Evolutionary conservation across 2,888 invertebrate genomes (phyloP).

Genomic region (Tryphoninae sp.): DNA sequence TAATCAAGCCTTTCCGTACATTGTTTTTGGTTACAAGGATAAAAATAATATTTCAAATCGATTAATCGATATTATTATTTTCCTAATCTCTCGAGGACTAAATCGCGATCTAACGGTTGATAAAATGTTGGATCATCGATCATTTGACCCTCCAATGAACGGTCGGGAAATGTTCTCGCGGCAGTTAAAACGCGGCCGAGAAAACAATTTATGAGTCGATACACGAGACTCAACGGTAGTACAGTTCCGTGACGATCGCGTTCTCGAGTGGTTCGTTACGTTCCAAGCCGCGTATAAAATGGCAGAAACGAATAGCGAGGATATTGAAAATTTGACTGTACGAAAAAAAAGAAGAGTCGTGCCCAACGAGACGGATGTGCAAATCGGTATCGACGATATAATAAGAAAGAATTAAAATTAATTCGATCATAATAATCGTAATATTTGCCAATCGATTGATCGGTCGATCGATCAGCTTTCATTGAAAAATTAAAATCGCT

Average conservation of each 20-base stretch:
- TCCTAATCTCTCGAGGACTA: not conserved
- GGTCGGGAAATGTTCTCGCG: slow-evolving; percentile 31
- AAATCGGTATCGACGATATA: slow-evolving; percentile 40
- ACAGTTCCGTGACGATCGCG: slow-evolving; percentile 39
- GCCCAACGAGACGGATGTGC: slow-evolving; percentile 30
- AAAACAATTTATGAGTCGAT: slow-evolving; percentile 59
- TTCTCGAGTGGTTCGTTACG: slow-evolving; percentile 28
- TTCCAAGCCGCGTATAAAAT: slow-evolving; percentile 23
- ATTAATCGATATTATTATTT: not conserved
- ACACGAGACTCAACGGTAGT: slow-evolving; percentile 44
- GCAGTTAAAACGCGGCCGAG: slow-evolving; percentile 44
- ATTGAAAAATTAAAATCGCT: too few species aligned
- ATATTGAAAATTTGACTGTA: slow-evolving; percentile 44
- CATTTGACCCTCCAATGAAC: slow-evolving; percentile 57
- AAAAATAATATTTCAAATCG: not conserved
- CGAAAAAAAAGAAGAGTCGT: slow-evolving; percentile 41
- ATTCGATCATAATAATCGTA: not conserved
- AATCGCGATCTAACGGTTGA: slow-evolving; percentile 1
- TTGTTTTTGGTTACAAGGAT: not conserved
- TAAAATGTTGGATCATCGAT: slow-evolving; percentile 55
- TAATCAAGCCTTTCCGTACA: not conserved
- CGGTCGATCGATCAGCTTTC: too few species aligned
- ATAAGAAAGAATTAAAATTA: slow-evolving; percentile 6
- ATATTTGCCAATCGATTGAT: not conserved
- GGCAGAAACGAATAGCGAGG: slow-evolving; percentile 15